These are phyloP conservation scores for Tychaedon coryphoeus DNA, from an alignment of 2,113 vertebrate species.

Conservation along the genomic window DNA sequence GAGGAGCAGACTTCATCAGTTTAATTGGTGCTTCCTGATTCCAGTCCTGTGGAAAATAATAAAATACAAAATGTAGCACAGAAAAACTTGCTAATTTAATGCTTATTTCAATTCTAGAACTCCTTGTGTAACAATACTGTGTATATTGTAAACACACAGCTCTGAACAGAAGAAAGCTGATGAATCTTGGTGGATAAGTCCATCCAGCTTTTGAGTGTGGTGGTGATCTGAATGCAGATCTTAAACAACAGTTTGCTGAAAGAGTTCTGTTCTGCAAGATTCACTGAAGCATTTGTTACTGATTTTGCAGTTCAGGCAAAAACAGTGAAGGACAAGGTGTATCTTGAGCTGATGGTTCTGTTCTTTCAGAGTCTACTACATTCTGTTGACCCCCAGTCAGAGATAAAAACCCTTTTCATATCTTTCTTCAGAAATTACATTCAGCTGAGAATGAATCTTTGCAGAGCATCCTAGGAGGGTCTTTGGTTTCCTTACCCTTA, in stretches of 20 bases:
- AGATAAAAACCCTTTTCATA: background rate
- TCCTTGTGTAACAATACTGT: rapidly evolving
- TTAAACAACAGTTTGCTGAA: background rate
- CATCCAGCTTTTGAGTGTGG: background rate
- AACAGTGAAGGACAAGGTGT: background rate
- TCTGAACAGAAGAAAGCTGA: background rate
- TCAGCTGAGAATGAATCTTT: background rate
- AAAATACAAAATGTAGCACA: background rate
- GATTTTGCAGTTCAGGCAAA: background rate
- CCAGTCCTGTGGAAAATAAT: background rate
- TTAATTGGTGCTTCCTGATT: background rate
- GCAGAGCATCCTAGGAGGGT: background rate
- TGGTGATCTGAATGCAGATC: background rate
- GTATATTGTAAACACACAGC: background rate
- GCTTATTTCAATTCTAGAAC: background rate
- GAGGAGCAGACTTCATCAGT: background rate
- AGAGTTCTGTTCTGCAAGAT: background rate
- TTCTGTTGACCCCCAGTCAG: background rate
- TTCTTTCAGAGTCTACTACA: background rate
- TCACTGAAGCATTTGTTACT: background rate
- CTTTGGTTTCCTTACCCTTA: background rate
- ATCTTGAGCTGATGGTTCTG: background rate
- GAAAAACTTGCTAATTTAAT: background rate
- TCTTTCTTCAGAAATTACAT: background rate
- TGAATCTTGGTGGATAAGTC: background rate